Evolutionary conservation across 1,140 invertebrate genomes (phyloP).

Genomic region (Mactra quadrangularis): DNA sequence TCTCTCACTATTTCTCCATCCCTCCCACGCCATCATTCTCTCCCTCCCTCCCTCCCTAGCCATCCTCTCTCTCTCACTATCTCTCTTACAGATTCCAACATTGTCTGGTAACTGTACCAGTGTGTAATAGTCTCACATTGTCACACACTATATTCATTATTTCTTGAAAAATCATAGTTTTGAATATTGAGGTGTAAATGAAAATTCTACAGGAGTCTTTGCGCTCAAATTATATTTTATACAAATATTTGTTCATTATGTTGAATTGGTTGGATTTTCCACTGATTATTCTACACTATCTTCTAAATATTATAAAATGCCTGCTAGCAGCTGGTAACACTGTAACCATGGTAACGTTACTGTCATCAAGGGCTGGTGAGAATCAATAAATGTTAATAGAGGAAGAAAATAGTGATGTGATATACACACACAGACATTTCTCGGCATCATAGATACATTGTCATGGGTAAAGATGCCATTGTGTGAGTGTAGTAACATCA

Average conservation of each 20-base stretch:
- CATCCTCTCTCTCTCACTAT: too few species aligned
- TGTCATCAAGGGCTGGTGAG: constrained; percentile 53
- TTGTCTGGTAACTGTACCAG: too few species aligned
- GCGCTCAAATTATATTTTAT: too few species aligned
- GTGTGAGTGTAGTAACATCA: constrained; percentile 5
- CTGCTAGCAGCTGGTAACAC: constrained; percentile 32
- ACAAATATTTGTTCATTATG: constrained; percentile 5
- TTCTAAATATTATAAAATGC: constrained; percentile 60
- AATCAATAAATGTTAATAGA: constrained; percentile 56
- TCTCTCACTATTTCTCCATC: too few species aligned
- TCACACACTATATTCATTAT: too few species aligned
- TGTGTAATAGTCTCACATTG: too few species aligned
- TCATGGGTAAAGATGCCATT: constrained; percentile 3
- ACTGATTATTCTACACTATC: constrained; percentile 37
- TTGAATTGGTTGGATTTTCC: constrained; percentile 20
- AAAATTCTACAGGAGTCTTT: too few species aligned
- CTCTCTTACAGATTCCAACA: too few species aligned
- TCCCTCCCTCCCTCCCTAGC: too few species aligned
- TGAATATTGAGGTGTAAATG: too few species aligned
- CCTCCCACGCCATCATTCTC: too few species aligned
- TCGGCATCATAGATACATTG: constrained; percentile 24
- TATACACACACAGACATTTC: constrained; percentile 42
- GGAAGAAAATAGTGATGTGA: constrained; percentile 24
- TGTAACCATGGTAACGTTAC: constrained; percentile 44
- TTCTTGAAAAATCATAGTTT: too few species aligned